Base-by-base conservation (phyloP, 2,113 vertebrate genomes). In the Lepus americanus region DNA sequence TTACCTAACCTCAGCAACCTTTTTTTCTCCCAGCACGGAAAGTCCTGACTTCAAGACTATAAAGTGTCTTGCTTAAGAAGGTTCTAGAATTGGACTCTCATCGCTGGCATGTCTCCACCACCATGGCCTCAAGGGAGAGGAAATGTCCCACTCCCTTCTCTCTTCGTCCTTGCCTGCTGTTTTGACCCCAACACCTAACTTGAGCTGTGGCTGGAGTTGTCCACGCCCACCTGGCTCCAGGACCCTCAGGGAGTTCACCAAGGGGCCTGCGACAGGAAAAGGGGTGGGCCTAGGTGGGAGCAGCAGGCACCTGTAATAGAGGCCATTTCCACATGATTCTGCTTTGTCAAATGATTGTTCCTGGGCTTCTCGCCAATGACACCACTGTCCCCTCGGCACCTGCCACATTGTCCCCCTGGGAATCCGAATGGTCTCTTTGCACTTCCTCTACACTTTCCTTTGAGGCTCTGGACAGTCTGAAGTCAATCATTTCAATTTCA, bases 1-100 rank as follows among this genome's bases (percentile, higher is more conserved):
- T 87, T 87, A 74, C 77, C 49, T 87, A 89, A 67, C 19, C 72
- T 89, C 22, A 1, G n/a, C 31, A 49, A 13, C 66, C 27, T 63
- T 80, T 76, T 87, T 67, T 72, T 93, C 51, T 87, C 63, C 84
- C 10, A 39, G 33, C 31, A 1, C 17, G 59, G 49, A 49, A 92
- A 95, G 90, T 11, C 31, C 63, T 61, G 33, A 81, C 64, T 70
- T 74, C 14, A 44, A 84, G 59, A 90, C 31, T 51, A n/a, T 53
- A 29, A 81, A 49, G 1, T 22, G 20, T 82, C 64, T 85, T 85
- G 64, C 61, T 80, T 53, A 73, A 79, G 87, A 94, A 95, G 53
- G 3, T 67, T 93, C 93, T 86, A 85, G 70, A 91, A 87, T 2
- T 44, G 22, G 39, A 72, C 55, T 84, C 44, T 36, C 4, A 16